phyloP scores from a whole-genome alignment of 2,888 invertebrate species.

The Branchellion lobata region DNA sequence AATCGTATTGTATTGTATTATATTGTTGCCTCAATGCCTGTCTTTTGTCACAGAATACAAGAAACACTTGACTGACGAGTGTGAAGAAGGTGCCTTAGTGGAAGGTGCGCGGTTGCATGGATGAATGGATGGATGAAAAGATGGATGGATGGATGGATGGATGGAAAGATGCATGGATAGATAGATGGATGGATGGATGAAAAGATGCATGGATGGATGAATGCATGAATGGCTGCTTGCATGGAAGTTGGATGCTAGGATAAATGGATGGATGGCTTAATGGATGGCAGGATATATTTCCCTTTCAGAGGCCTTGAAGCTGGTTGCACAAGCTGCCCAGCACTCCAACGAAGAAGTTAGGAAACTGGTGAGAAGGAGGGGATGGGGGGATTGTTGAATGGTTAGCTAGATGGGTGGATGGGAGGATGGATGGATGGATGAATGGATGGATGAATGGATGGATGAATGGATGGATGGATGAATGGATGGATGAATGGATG shows the following conservation, averaged over 20 bases:
- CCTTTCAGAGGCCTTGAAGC: slow-evolving; percentile 49
- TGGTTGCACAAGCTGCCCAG: slow-evolving; percentile 50
- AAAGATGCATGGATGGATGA: too few species aligned
- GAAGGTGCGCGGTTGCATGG: slow-evolving; percentile 44
- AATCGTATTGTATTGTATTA: too few species aligned
- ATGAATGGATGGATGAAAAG: background rate
- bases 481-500: slow-evolving; percentile 14
- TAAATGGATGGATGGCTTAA: background rate
- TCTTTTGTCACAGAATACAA: slow-evolving; percentile 49
- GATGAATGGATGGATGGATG: slow-evolving; percentile 9
- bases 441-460: slow-evolving; percentile 19
- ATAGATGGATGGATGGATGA: background rate
- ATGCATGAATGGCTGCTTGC: background rate
- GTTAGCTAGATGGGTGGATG: background rate
- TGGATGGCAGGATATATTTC: background rate
- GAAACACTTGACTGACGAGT: slow-evolving; percentile 48
- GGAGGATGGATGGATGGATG: background rate
- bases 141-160: slow-evolving; percentile 19
- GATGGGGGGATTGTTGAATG: background rate
- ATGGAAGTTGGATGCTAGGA: background rate
- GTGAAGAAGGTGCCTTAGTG: slow-evolving; percentile 45
- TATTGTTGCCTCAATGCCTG: too few species aligned
- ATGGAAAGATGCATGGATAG: slow-evolving; percentile 8
- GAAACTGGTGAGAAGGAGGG: slow-evolving; percentile 48
- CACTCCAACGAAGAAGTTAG: slow-evolving; percentile 52